Evolutionary conservation across 2,888 invertebrate species (phyloP).

Genomic region (Chalcosyrphus nemorum): DNA sequence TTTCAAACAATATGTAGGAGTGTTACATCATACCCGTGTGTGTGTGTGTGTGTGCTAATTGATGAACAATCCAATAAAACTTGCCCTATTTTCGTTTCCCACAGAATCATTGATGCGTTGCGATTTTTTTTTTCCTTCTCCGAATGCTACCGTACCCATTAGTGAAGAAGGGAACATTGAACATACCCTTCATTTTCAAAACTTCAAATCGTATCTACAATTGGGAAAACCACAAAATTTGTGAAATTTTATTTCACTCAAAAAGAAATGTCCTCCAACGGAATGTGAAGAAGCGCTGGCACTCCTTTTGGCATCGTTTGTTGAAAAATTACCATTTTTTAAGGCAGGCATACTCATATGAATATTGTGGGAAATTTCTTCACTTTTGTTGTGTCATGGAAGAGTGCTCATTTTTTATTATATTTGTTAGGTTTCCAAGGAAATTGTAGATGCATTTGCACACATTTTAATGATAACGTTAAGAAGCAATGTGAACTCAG

Average conservation of each 20-base stretch:
- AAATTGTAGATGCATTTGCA: slow-evolving; percentile 25
- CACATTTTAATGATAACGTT: slow-evolving; percentile 1
- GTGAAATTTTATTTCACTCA: not conserved
- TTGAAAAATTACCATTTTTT: slow-evolving; percentile 48
- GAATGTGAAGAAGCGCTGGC: slow-evolving; percentile 36
- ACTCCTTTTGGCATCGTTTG: slow-evolving; percentile 38
- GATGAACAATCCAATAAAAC: slow-evolving; percentile 33
- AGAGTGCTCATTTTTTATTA: slow-evolving; percentile 46
- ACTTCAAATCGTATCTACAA: slow-evolving; percentile 2
- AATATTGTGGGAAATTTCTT: slow-evolving; percentile 61
- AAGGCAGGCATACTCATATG: too few relatives aligned
- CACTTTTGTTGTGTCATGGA: slow-evolving; percentile 40
- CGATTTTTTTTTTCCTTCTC: slow-evolving; percentile 21
- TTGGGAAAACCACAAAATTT: slow-evolving; percentile 55
- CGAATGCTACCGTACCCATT: slow-evolving; percentile 48
- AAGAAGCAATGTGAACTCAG: slow-evolving; percentile 10
- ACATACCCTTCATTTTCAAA: slow-evolving; percentile 7
- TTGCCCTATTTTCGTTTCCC: slow-evolving; percentile 57
- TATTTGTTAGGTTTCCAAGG: slow-evolving; percentile 5
- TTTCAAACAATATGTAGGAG: slow-evolving; percentile 54
- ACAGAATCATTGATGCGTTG: slow-evolving; percentile 61
- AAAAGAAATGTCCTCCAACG: slow-evolving; percentile 29
- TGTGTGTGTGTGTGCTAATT: slow-evolving; percentile 32
- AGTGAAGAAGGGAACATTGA: slow-evolving; percentile 29
- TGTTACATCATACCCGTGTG: slow-evolving; percentile 45